Evolutionary conservation across 1,140 invertebrate genomes (phyloP), one percentile per base, ranked within the genome.

Genomic region (Formica exsecta): DNA sequence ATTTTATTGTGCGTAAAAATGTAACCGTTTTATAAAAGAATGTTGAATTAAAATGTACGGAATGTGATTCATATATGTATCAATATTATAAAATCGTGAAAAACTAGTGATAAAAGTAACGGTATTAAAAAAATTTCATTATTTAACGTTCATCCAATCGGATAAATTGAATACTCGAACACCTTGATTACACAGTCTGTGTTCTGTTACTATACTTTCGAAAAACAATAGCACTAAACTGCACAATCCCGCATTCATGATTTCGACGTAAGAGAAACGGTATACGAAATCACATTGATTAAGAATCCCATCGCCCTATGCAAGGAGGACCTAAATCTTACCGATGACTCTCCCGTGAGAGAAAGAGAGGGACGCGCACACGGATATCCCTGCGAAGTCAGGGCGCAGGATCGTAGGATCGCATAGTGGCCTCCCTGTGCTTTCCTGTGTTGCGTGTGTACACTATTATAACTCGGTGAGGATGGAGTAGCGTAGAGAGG

Each of bases 331-430:
- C n/a, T 73, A n/a, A 85, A 71, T 51, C 73, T 73, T n/a, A 7
- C 7, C 22, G 32, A 73, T 38, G 48, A 41, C 19, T 76, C 32
- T 48, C 6, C 4, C 16, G 57, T 29, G 44, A 29, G 71, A 51
- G 51, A 36, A 3, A 73, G 8, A 13, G 19, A 74, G 25, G 13
- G 41, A 59, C 48, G 70, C 25, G 22, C 32, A 32, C 32, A 3
- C 32, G 1, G 22, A 71, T 16, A 54, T 16, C 6, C 41, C 38
- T 62, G n/a, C 54, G 32, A 51, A 9, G 73, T 71, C 19, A 85
- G 44, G 59, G 90, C 91, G 91, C 91, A 92, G 90, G 87, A 92
- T 91, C 91, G 87, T 75, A 87, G 90, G 84, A 89, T 91, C 90
- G 80, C 61, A 48, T 38, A 54, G 19, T 65, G 41, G 0, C 51